phyloP scores from a whole-genome alignment of 2,888 invertebrate species.

The Salpingus planirostris region DNA sequence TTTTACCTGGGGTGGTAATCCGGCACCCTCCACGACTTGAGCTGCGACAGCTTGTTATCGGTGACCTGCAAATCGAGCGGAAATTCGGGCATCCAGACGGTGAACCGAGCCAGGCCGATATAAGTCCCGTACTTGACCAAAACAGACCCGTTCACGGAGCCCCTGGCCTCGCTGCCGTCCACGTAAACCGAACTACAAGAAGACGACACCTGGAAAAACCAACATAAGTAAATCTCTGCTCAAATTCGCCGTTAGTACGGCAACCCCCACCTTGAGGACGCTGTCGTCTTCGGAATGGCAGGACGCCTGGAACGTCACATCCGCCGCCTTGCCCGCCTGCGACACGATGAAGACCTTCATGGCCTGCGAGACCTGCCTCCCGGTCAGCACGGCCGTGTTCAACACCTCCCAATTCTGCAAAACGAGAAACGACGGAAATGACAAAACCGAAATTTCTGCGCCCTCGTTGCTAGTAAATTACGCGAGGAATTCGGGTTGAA shows the following conservation, averaged over 20 bases:
- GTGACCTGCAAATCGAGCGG: conserved; percentile 84
- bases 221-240: conserved; percentile 3
- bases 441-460: background rate
- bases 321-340: conserved; percentile 87
- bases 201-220: conserved; percentile 69
- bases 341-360: conserved; percentile 94
- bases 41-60: conserved; percentile 83
- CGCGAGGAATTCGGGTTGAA: too few species aligned
- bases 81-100: conserved; percentile 96
- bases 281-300: conserved; percentile 94
- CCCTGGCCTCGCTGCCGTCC: conserved; percentile 90
- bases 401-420: conserved; percentile 87
- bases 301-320: conserved; percentile 89
- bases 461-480: too few species aligned
- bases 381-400: conserved; percentile 92
- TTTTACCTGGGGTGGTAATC: conserved; percentile 54
- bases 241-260: too few species aligned
- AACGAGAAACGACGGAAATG: background rate
- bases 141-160: conserved; percentile 90
- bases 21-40: conserved; percentile 90
- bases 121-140: conserved; percentile 88
- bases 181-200: conserved; percentile 95
- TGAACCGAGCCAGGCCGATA: conserved; percentile 78
- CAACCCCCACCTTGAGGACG: conserved; percentile 77
- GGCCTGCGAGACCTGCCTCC: conserved; percentile 86